Base-by-base conservation (phyloP, 2,113 vertebrate species). In the Leptosomus discolor region DNA sequence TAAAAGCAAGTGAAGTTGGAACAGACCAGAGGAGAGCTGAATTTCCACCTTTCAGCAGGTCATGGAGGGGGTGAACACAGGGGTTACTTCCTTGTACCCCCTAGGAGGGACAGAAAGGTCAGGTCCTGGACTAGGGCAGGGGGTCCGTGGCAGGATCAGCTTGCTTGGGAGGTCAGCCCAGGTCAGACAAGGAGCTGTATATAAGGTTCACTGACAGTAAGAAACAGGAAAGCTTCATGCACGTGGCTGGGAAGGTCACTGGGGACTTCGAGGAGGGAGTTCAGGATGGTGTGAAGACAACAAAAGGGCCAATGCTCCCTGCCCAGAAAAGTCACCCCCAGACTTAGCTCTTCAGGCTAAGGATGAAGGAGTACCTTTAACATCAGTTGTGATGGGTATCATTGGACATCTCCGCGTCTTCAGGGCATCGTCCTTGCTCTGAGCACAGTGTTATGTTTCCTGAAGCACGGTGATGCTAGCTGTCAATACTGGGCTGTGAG, bases 381-480 rank as follows among this genome's bases (percentile, higher is more conserved):
- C 43, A 45, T 41, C 53, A 50, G 34, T 17, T 76, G 14, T 68
- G 68, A 64, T 17, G 24, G 39, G 30, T 26, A 46, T 30, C 45
- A 85, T 45, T 24, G 21, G 69, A 37, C 18, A 32, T 64, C 14
- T 51, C 30, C 6, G 6, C 1, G 4, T 34, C 15, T 45, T 48
- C 75, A 70, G 20, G 23, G 13, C 9, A 2, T 36, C 64, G 53
- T 29, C 65, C 14, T 69, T 74, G 60, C 54, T 51, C 65, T 61
- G 36, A 82, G 18, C 37, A 17, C 8, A 34, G 30, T 37, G 23
- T 30, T 43, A 26, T 1, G 6, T 26, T 32, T 37, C 39, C 75
- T 61, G 41, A 61, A 65, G 45, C 0, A 1, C 32, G 11, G 21
- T 57, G 46, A 53, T 29, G 30, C 27, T 30, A 65, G 56, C 0